Evolutionary conservation across 1,140 invertebrate genomes (phyloP).

Genomic region (Drosophila rhopaloa): DNA sequence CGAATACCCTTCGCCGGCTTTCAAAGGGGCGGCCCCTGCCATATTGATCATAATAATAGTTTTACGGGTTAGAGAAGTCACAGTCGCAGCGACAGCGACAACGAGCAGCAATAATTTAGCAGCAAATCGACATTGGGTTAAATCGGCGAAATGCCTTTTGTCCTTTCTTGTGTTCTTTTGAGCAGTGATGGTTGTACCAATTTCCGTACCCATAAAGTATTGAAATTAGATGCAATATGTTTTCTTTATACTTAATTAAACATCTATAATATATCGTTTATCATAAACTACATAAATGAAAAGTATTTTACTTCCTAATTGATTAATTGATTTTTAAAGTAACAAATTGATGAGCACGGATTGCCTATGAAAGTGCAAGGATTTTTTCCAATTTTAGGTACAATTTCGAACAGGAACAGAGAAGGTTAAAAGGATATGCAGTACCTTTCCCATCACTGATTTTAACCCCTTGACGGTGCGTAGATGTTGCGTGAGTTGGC

Average conservation of each 20-base stretch:
- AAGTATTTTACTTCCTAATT: no score
- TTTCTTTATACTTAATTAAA: no score
- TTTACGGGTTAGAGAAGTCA: constrained; percentile 80
- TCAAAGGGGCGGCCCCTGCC: constrained; percentile 2
- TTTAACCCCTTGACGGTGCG: constrained; percentile 38
- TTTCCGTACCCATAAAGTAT: no score
- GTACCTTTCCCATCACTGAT: constrained; percentile 13
- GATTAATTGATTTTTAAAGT: no score
- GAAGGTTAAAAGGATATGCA: neutral
- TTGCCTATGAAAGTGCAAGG: no score
- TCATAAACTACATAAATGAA: no score
- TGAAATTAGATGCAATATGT: no score
- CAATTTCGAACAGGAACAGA: no score
- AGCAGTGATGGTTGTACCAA: neutral
- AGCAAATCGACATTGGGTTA: constrained; percentile 58
- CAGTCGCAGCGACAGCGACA: constrained; percentile 70
- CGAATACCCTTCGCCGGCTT: constrained; percentile 5
- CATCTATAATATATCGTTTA: no score
- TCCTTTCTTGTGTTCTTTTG: constrained; percentile 41
- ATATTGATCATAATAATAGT: constrained; percentile 82
- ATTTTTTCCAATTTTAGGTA: no score
- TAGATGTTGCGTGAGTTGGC: constrained; percentile 16
- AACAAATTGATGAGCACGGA: no score
- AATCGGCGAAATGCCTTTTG: constrained; percentile 70
- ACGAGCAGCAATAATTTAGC: constrained; percentile 69